Evolutionary conservation across 2,888 invertebrate species (phyloP), one percentile per base, ranked within the genome.

Genomic region (Eretmocerus hayati): DNA sequence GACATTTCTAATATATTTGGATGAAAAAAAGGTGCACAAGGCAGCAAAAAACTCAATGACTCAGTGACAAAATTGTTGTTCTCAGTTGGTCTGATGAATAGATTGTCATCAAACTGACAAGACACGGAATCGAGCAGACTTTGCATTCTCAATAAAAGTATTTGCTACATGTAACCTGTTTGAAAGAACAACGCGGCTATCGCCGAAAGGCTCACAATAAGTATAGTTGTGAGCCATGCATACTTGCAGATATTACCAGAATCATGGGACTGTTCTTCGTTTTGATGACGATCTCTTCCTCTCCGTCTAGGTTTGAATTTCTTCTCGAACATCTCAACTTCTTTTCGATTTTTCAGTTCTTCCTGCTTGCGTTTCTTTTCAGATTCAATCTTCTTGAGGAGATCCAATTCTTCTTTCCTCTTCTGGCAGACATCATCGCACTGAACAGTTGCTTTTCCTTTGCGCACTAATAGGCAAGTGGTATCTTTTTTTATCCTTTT

Each of bases 281-380:
- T 44, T 6, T 55, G 55, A 8, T 56, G 48, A 22, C 58, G 63
- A 3, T 66, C 65, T 18, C 58, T 66, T 15, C 60, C 59, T 40
- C 64, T 69, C 19, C 62, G 61, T n/a, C 62, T 60, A 1, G 65
- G 65, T 44, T 65, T 67, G 41, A 87, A 81, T 67, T 85, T 85
- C 71, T 85, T 84, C 63, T 87, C 83, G 65, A 84, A 89, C 63
- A 83, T 82, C 49, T 84, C 85, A 47, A 89, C 67, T 64, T 89
- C 89, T 53, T 77, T 78, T 38, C 79, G 77, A 71, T 88, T 87
- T 55, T 74, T 81, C 47, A 81, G 74, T 60, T 84, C 82, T 60
- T 85, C 83, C 57, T 78, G 77, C 57, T 74, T 76, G n/a, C 75
- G 72, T 59, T 77, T 78, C 48, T 76, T 76, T 56, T 78, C 78